Percentiles rank a stretch among this genome's conserved stretches.
These are phyloP conservation scores for Ectropis crepuscularia DNA, from an alignment of 2,888 invertebrate genomes.

Conservation along the genomic window DNA sequence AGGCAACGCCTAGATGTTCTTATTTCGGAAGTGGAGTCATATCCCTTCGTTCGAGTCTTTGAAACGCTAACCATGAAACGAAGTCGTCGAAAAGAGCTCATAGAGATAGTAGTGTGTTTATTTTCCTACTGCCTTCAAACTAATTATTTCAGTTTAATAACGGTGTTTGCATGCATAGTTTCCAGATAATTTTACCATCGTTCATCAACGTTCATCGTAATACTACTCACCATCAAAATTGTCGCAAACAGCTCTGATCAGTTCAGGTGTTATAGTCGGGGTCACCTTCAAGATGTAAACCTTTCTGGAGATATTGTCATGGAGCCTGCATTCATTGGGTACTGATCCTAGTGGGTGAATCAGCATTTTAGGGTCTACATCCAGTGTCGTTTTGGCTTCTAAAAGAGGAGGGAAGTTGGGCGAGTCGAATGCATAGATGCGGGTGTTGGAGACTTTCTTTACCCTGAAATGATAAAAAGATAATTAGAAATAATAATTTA, in stretches of 20 bases:
- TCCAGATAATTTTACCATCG: too few relatives aligned
- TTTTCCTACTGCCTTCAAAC: too few relatives aligned
- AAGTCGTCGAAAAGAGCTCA: too few relatives aligned
- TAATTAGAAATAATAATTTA: not conserved
- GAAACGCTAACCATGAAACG: too few relatives aligned
- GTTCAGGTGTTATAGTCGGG: conserved; percentile 94
- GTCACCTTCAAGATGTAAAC: conserved; percentile 95
- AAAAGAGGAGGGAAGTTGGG: conserved; percentile 94
- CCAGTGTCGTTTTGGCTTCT: conserved; percentile 85
- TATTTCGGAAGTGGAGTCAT: too few relatives aligned
- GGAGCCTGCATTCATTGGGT: conserved; percentile 87
- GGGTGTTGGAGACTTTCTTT: conserved; percentile 90
- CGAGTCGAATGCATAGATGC: conserved; percentile 92
- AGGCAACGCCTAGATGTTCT: too few relatives aligned
- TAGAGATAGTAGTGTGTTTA: too few relatives aligned
- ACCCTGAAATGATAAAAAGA: conserved; percentile 79
- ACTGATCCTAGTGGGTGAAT: conserved; percentile 70
- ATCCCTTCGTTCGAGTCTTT: too few relatives aligned
- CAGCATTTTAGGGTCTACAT: conserved; percentile 87
- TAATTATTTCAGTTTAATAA: too few relatives aligned
- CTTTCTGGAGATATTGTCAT: conserved; percentile 90
- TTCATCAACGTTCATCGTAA: not conserved
- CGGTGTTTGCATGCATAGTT: too few relatives aligned
- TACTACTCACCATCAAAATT: conserved; percentile 85
- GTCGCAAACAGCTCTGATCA: conserved; percentile 88